Evolutionary conservation across 1,140 invertebrate genomes (phyloP).

Genomic region (Lutraria rhynchaena): DNA sequence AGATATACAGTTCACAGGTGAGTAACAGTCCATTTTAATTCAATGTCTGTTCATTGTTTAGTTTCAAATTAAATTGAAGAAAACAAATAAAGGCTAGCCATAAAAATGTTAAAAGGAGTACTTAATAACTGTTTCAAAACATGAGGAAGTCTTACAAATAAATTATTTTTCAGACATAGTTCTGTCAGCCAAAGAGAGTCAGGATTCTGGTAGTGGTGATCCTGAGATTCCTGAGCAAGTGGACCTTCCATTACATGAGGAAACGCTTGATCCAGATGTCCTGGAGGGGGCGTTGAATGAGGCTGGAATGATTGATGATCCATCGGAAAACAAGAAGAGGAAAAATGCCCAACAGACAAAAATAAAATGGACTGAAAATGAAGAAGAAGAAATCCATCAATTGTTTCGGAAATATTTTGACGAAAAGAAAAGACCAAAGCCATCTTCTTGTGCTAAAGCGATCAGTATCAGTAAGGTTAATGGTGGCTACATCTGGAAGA

Average conservation of each 20-base stretch:
- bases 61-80: no score
- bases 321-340: background rate
- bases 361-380: slow-evolving; percentile 30
- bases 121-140: no score
- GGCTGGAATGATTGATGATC: background rate
- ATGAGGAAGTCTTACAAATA: no score
- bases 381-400: slow-evolving; percentile 5
- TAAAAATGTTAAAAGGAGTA: no score
- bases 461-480: background rate
- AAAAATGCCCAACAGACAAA: slow-evolving; percentile 1
- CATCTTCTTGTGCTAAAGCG: background rate
- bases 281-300: slow-evolving; percentile 5
- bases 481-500: background rate
- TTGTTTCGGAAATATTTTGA: slow-evolving; percentile 1
- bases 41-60: no score
- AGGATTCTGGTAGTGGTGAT: slow-evolving; percentile 3
- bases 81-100: no score
- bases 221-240: background rate
- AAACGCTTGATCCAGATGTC: background rate
- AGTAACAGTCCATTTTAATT: no score
- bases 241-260: slow-evolving; percentile 1
- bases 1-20: background rate
- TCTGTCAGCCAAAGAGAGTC: background rate
- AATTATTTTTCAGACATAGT: background rate
- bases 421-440: background rate